Percentiles rank a stretch among this genome's conserved stretches.
phyloP scores from a whole-genome alignment of 2,113 vertebrate genomes.

The Pimephales promelas region DNA sequence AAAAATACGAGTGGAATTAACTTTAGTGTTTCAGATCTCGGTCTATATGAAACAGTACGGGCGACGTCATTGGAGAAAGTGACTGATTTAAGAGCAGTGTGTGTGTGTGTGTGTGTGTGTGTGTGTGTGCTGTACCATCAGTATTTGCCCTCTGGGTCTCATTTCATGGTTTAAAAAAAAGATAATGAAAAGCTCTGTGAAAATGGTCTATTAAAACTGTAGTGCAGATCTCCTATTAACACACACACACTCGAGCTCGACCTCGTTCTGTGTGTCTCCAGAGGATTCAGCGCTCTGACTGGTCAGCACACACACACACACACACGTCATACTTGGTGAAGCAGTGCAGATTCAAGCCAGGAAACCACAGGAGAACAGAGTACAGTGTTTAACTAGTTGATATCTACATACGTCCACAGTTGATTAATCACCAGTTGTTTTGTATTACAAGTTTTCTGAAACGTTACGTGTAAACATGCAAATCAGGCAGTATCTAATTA shows the following conservation, averaged over 20 bases:
- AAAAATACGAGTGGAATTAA: neutral
- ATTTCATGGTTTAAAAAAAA: constrained; percentile 52
- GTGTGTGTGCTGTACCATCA: neutral
- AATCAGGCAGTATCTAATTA: no score
- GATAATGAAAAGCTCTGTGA: constrained; percentile 46
- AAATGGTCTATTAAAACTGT: constrained; percentile 43
- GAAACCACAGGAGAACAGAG: no score
- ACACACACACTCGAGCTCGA: neutral
- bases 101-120: neutral
- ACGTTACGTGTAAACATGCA: no score
- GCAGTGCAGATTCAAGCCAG: neutral
- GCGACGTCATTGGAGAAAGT: neutral
- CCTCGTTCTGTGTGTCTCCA: constrained; percentile 22
- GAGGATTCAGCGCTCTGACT: constrained; percentile 15
- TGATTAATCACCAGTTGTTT: no score
- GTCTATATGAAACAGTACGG: neutral
- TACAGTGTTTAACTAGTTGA: no score
- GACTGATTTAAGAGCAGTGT: neutral
- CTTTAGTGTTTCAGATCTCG: no score
- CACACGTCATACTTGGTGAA: neutral
- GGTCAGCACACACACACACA: constrained; percentile 34
- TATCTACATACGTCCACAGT: no score
- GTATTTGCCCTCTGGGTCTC: constrained; percentile 53
- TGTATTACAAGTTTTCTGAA: no score
- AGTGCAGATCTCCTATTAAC: constrained; percentile 32